Evolutionary conservation across 2,797 vertebrate genomes (phyloP), one percentile per base, ranked within the genome.

Genomic region (Antrozous pallidus): DNA sequence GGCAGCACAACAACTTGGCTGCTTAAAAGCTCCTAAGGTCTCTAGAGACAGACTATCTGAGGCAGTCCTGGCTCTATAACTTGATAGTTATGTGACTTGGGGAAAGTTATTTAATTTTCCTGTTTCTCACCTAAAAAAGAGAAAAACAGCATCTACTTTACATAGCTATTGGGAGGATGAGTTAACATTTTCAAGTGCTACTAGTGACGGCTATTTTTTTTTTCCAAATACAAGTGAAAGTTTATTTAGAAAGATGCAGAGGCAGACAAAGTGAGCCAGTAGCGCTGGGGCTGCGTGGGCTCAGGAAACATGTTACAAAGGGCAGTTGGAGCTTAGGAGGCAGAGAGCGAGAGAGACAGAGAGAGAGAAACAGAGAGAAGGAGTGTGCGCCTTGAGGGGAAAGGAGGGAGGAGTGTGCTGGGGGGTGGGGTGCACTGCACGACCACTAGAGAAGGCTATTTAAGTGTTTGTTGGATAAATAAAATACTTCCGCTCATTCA

Each of bases 141-240:
- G 40, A 94, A 79, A 86, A 82, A 86, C 31, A 87, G 22, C 63
- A 51, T 51, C 20, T 3, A 33, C 17, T 20, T 77, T 26, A 73
- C 33, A 80, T 58, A 71, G 47, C 20, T 81, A 20, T 31, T 67
- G 61, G 36, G 45, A 91, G 42, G 58, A 87, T 67, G 86, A 31
- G 13, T 71, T 93, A 91, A 58, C 70, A 71, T 93, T 87, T 93
- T 92, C 67, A 80, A 94, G 69, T 80, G 36, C 36, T 75, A 18
- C 18, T 51, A 91, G 40, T 79, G 78, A 86, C 58, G 13, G 33
- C 75, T 83, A 20, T 31, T 36, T 14, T 24, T 26, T 51, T 9
- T 0, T 2, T 2, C 36, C 49, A 36, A 36, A 17, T 36, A 26
- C 49, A 54, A 77, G 49, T 24, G 22, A 33, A 54, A 54, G 74